Evolutionary conservation across 2,113 vertebrate genomes (phyloP).

Genomic region (Chlorodrepanis virens): DNA sequence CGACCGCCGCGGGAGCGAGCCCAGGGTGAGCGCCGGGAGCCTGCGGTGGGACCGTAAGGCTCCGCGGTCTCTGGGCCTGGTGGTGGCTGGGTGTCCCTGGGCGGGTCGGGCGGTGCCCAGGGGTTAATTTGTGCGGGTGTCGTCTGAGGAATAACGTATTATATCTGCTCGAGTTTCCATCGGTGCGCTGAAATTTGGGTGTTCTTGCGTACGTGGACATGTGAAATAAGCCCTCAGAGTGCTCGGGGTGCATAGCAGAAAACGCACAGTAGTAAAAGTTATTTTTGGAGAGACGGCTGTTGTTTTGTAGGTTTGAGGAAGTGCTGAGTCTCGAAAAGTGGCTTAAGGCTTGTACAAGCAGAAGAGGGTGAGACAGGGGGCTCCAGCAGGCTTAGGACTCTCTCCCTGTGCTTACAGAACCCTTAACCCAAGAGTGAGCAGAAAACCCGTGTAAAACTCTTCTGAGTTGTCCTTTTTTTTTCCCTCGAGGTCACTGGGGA

Average conservation of each 20-base stretch:
- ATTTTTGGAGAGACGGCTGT: not conserved
- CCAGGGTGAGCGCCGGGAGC: too few species aligned
- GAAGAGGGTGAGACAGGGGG: not conserved
- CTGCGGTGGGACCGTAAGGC: accelerated
- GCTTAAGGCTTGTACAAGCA: not conserved
- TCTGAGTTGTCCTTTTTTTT: not conserved
- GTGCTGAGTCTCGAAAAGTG: too few species aligned
- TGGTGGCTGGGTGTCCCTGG: not conserved
- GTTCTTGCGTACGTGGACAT: accelerated
- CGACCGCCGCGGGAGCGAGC: too few species aligned
- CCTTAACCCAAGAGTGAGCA: not conserved
- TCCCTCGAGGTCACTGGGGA: constrained; percentile 75
- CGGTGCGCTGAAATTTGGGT: not conserved
- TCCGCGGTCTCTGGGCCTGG: not conserved
- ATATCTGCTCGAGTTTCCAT: not conserved
- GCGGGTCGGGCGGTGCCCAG: accelerated
- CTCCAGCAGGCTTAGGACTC: accelerated
- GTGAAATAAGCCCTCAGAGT: not conserved
- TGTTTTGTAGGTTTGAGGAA: accelerated
- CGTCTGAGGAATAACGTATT: not conserved
- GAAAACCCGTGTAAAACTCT: not conserved
- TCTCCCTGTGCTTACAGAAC: not conserved
- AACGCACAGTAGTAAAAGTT: not conserved
- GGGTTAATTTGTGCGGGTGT: too few species aligned
- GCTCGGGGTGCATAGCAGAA: accelerated